Evolutionary conservation across 1,140 invertebrate species (phyloP), one percentile per base, ranked within the genome.

Genomic region (Venustaconcha ellipsiformis): DNA sequence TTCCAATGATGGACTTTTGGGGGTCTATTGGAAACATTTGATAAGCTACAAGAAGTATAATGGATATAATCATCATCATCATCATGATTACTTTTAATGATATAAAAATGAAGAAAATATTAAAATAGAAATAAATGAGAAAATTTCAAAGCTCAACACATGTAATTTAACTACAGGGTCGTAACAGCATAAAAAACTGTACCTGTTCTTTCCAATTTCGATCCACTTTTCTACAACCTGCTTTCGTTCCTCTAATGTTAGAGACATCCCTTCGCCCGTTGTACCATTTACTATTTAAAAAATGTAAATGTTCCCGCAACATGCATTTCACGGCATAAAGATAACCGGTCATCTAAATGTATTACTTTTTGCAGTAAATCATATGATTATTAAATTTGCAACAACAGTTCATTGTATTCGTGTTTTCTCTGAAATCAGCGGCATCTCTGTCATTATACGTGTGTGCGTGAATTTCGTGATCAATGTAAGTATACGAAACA

Each of bases 221-320:
- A 92, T 89, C 95, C 95, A 96, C 72, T 91, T 91, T 86, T 94
- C 93, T 2, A 93, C 88, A n/a, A 94, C 85, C 63, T 88, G 86
- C 89, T 95, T 95, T 75, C 95, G 92, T 86, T 96, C 95, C 0
- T 86, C 79, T 0, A 94, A 89, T 11, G 91, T 93, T 83, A 95
- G 90, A 2, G 93, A 93, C 84, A 93, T 92, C 20, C 94, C 93
- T 90, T 96, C 95, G 5, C 95, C 95, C 48, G 92, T 94, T 2
- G 94, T 94, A 58, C 95, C 94, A 88, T 95, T 94, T 2, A 95
- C 94, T 95, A 78, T 70, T 87, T 90, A 30, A 81, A 30, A 78
- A 37, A 63, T 66, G 73, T 26, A 30, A 30, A 30, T 30, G 2
- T 30, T 30, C 26, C 26, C 26, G 26, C 26, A 30, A 30, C 4